Base-by-base conservation (phyloP, 2,888 invertebrate species). In the Cephonodes hylas region DNA sequence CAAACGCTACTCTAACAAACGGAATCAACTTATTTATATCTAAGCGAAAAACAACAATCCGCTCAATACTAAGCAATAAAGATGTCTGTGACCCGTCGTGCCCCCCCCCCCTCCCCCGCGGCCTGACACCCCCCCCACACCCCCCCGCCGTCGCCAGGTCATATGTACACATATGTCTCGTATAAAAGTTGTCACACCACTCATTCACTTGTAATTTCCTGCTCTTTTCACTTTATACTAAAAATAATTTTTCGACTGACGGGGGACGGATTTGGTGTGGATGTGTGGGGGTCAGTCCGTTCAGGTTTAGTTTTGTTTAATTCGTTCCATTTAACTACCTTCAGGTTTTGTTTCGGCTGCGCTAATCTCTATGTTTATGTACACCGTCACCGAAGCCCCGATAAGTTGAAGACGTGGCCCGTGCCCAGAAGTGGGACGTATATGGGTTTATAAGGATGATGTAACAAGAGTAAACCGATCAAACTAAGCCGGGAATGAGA, bases 181-280 rank as follows among this genome's bases (percentile, higher is more conserved):
- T 53, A 31, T 53, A 53, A 42, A 59, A 44, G 59, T 59, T 59
- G 59, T 59, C 59, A 59, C 42, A 59, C 59, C n/a, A 44, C 59
- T 59, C 59, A 59, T 59, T 44, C 42, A 59, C 59, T 59, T 59
- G 59, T 59, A 59, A 59, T 59, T 59, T 59, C 59, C 59, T 59
- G 44, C 44, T 59, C 44, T 42, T 59, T 44, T 42, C 59, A 59
- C 27, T 53, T 53, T 53, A 53, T 53, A 53, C 53, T 53, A 53
- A 53, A 53, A 53, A 53, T 53, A 53, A 18, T 38, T 53, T 25
- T 38, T 48, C 27, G 42, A 15, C 27, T 31, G 31, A 8, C 1
- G 27, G 7, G 53, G 10, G 53, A 15, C 31, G 53, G 53, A 10
- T 10, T 53, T 8, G 10, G 53, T 0, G 27, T 15, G 4, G 10